Percentiles rank a stretch among this genome's conserved stretches.
These are phyloP conservation scores for Corythaixoides concolor DNA, from an alignment of 2,113 vertebrate species.

Conservation along the genomic window DNA sequence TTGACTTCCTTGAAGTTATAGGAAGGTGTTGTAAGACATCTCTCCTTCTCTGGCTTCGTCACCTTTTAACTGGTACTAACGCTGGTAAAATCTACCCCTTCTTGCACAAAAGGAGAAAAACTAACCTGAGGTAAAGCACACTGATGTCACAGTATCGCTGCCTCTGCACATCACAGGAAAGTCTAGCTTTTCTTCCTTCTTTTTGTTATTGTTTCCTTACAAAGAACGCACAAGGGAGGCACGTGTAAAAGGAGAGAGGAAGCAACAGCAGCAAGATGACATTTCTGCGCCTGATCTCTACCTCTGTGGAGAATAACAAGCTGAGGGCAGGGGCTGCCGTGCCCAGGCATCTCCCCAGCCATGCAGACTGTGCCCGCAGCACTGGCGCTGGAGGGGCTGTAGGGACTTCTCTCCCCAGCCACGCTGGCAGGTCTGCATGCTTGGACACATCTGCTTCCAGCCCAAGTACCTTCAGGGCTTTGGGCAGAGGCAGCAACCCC, in stretches of 20 bases:
- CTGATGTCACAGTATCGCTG: background rate
- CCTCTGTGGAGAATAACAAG: background rate
- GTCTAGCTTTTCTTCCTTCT: background rate
- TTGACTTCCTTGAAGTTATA: background rate
- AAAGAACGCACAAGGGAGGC: background rate
- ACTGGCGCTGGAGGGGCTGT: accelerated
- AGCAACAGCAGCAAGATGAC: background rate
- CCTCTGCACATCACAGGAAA: background rate
- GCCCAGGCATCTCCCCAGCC: background rate
- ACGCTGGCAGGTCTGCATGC: accelerated
- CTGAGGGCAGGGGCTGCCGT: background rate
- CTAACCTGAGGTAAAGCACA: background rate
- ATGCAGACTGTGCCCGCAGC: background rate
- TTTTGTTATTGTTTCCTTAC: background rate
- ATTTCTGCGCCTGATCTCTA: background rate
- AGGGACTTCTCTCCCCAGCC: background rate
- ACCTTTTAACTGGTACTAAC: background rate
- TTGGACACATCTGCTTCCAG: background rate
- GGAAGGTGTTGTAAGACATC: background rate
- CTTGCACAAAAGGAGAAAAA: background rate
- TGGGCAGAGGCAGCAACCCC: background rate
- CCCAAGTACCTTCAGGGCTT: accelerated
- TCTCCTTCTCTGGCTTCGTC: background rate
- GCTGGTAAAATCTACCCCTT: background rate
- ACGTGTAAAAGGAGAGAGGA: background rate